Evolutionary conservation across 2,797 vertebrate genomes (phyloP), one percentile per base, ranked within the genome.

Genomic region (Oreortyx pictus): DNA sequence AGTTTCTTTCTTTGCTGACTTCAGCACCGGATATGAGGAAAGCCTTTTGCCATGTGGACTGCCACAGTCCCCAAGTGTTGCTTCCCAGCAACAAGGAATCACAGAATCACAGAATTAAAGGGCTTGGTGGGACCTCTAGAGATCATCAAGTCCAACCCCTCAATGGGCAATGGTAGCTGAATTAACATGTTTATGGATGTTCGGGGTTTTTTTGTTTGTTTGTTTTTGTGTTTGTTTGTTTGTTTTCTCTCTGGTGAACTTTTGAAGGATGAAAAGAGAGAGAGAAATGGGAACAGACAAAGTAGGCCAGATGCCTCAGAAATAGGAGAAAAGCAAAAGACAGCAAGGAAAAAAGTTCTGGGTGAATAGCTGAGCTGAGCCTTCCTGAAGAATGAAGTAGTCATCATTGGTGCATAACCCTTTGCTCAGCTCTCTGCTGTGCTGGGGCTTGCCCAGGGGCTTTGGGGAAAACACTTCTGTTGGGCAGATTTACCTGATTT

Each of bases 391-490:
- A 44, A 5, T 35, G 39, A 17, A 27, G 39, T 25, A 11, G 7
- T 43, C 1, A 0, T 52, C 12, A 13, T 52, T 52, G 27, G 23
- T 43, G 4, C 4, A 0, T 0, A 22, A 27, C 14, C 16, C 52
- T 64, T 54, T 60, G 37, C 22, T 89, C 0, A 0, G 11, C 41
- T 64, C 8, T 0, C 0, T 76, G n/a, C 62, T 46, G 46, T 74
- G 59, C 37, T 37, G 11, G 3, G 31, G 11, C 29, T 65, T 47
- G 23, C 37, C 5, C 1, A 9, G 17, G 25, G 25, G n/a, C 62
- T 50, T 50, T 4, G 8, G 37, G 18, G 25, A 49, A 61, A 39
- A 16, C 25, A 29, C 24, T 75, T 35, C 46, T 14, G 14, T 54
- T 80, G 46, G 23, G 47, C 24, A 73, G n/a, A 27, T 27, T 44